Percentiles rank a stretch among this genome's conserved stretches.
Evolutionary conservation across 2,888 invertebrate genomes (phyloP).

Genomic region (Ptilodon capucinus): DNA sequence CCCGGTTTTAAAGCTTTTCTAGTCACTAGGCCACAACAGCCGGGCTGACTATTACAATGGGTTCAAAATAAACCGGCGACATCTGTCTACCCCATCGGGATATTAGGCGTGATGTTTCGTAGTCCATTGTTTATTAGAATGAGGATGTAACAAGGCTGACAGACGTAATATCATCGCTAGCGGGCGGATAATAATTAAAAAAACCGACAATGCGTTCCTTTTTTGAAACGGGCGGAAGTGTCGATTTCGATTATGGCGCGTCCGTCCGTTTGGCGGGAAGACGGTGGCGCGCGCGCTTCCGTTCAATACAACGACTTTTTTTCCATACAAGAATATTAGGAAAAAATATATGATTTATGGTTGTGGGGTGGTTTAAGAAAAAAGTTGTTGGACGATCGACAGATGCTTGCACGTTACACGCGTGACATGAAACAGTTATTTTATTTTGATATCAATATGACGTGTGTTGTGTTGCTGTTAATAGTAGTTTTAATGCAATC

Average conservation of each 20-base stretch:
- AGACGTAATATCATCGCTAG: conserved; percentile 33
- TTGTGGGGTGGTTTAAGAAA: conserved; percentile 6
- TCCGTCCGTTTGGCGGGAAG: conserved; percentile 58
- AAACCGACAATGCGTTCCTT: conserved; percentile 52
- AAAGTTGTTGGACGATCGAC: conserved; percentile 6
- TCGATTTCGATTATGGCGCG: conserved; percentile 61
- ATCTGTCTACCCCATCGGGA: too few relatives aligned
- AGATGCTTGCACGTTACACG: conserved; percentile 5
- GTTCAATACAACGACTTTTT: conserved; percentile 30
- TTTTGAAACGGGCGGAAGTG: conserved; percentile 57
- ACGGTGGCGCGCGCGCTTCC: conserved; percentile 52
- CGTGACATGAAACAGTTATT: not conserved
- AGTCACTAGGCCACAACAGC: too few relatives aligned
- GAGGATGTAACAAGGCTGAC: conserved; percentile 29
- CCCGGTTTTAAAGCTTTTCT: too few relatives aligned
- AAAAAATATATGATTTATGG: conserved; percentile 12
- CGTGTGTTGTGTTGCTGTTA: too few relatives aligned
- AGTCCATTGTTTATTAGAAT: conserved; percentile 24
- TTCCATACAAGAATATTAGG: conserved; percentile 8
- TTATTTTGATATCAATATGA: not conserved
- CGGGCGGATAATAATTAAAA: conserved; percentile 38
- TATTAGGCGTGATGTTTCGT: too few relatives aligned
- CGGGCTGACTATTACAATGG: too few relatives aligned
- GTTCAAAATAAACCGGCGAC: too few relatives aligned
- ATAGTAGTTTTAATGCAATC: too few relatives aligned